phyloP scores from a whole-genome alignment of 2,797 vertebrate species.

The Pitangus sulphuratus region DNA sequence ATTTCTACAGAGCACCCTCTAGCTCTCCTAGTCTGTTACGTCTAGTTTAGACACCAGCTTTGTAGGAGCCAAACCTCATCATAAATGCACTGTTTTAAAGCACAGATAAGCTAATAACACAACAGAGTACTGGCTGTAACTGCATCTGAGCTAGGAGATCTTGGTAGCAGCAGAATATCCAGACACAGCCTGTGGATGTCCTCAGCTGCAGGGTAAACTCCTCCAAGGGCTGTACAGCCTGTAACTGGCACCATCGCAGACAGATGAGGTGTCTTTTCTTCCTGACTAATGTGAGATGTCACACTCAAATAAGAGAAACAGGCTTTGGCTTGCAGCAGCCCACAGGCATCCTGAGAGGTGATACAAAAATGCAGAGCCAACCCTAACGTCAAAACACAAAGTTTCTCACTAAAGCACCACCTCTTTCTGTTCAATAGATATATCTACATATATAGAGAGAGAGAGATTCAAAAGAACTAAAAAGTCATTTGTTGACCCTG shows the following conservation, averaged over 20 bases:
- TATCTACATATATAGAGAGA: neutral
- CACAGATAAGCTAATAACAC: neutral
- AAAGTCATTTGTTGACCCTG: neutral
- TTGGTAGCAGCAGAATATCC: neutral
- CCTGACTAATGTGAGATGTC: neutral
- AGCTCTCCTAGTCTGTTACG: neutral
- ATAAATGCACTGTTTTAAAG: neutral
- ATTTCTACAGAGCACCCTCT: neutral
- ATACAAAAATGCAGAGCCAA: neutral
- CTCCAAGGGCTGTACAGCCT: neutral
- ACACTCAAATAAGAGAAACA: neutral
- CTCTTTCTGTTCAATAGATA: neutral
- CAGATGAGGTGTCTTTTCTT: neutral
- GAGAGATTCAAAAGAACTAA: neutral
- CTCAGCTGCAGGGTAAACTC: neutral
- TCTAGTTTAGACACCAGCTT: neutral
- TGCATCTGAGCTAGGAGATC: neutral
- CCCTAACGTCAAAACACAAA: neutral
- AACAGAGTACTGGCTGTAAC: neutral
- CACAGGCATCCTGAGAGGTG: accelerated
- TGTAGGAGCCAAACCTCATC: neutral
- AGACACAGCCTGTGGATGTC: neutral
- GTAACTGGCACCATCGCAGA: accelerated
- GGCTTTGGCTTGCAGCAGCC: neutral
- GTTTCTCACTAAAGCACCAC: neutral